Percentiles rank a stretch among this genome's conserved stretches.
phyloP scores from a whole-genome alignment of 2,113 vertebrate species.

The Thamnaconus septentrionalis region DNA sequence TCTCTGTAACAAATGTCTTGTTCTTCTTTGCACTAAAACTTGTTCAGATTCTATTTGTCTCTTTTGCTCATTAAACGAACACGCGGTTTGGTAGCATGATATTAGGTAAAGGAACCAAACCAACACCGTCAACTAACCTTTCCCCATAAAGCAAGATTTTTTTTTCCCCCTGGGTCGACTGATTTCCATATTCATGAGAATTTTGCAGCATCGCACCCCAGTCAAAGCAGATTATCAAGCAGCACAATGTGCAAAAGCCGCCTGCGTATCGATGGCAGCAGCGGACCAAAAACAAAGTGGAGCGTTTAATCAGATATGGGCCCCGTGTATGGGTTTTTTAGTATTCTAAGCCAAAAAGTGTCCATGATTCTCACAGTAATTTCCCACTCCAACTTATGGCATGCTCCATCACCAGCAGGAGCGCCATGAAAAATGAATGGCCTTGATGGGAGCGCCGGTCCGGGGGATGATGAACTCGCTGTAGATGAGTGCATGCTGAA shows the following conservation, averaged over 20 bases:
- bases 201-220: background rate
- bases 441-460: constrained; percentile 43
- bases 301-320: constrained; percentile 18
- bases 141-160: background rate
- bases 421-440: constrained; percentile 66
- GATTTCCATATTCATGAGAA: background rate
- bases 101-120: too few species aligned
- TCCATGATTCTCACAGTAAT: constrained; percentile 45
- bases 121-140: background rate
- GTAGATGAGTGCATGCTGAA: constrained; percentile 68
- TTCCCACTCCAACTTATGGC: constrained; percentile 35
- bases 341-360: constrained; percentile 7
- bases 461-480: constrained; percentile 62
- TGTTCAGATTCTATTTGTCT: too few species aligned
- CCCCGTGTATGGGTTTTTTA: constrained; percentile 3
- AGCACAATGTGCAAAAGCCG: constrained; percentile 1
- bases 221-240: background rate
- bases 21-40: too few species aligned
- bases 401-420: constrained; percentile 38
- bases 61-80: too few species aligned
- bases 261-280: background rate
- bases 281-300: constrained; percentile 8
- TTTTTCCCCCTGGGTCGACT: too few species aligned
- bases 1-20: too few species aligned
- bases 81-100: too few species aligned